Evolutionary conservation across 2,888 invertebrate genomes (phyloP).

Genomic region (Mechanitis mazaeus): DNA sequence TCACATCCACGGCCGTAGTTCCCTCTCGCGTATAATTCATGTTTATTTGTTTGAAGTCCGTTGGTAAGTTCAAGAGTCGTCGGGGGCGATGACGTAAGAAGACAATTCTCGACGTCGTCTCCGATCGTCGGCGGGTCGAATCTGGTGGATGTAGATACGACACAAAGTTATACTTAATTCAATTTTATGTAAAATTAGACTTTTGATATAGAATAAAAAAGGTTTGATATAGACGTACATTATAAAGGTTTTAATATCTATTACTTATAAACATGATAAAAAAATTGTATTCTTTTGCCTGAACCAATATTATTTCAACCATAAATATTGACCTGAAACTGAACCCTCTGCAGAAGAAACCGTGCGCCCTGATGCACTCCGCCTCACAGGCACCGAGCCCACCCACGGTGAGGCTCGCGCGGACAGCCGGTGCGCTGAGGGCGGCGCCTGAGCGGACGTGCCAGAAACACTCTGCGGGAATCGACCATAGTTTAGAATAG

Average conservation of each 20-base stretch:
- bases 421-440: constrained; percentile 78
- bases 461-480: constrained; percentile 85
- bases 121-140: constrained; percentile 81
- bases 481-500: too few species aligned
- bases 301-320: neutral
- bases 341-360: constrained; percentile 88
- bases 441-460: constrained; percentile 85
- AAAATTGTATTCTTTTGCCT: neutral
- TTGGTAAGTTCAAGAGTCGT: constrained; percentile 71
- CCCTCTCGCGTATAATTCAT: constrained; percentile 87
- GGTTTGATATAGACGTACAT: too few species aligned
- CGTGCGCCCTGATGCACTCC: constrained; percentile 83
- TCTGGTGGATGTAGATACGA: constrained; percentile 49
- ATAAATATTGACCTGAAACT: constrained; percentile 78
- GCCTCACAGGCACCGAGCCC: constrained; percentile 88
- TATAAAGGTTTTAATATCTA: too few species aligned
- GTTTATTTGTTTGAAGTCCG: constrained; percentile 80
- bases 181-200: too few species aligned
- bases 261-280: too few species aligned
- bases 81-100: constrained; percentile 81
- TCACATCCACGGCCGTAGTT: constrained; percentile 90
- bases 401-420: constrained; percentile 80
- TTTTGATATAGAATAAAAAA: too few species aligned
- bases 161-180: too few species aligned
- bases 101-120: constrained; percentile 84